Evolutionary conservation across 1,140 invertebrate genomes (phyloP).

Genomic region (Drosophila leontia): DNA sequence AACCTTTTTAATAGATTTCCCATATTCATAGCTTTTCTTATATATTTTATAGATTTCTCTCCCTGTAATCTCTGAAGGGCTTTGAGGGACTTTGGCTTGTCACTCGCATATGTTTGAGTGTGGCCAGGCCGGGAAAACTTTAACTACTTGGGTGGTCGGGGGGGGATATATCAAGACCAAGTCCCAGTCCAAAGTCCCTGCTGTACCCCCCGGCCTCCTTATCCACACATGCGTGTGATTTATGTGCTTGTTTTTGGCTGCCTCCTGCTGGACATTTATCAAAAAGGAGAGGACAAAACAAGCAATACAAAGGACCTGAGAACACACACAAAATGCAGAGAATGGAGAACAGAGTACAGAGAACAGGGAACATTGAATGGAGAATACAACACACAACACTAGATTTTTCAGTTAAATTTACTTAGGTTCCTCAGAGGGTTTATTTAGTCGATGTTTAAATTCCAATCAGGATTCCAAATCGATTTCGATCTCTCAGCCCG

Average conservation of each 20-base stretch:
- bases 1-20: neutral
- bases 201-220: conserved; percentile 19
- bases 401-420: conserved; percentile 53
- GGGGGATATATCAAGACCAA: conserved; percentile 33
- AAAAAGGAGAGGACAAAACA: conserved; percentile 56
- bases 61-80: conserved; percentile 7
- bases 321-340: conserved; percentile 17
- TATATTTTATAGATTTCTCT: conserved; percentile 6
- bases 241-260: conserved; percentile 80
- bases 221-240: conserved; percentile 68
- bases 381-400: conserved; percentile 18
- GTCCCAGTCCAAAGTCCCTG: conserved; percentile 16
- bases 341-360: conserved; percentile 16
- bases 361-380: conserved; percentile 2
- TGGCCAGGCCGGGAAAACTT: conserved; percentile 33
- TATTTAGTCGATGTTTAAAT: conserved; percentile 69
- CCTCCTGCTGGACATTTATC: conserved; percentile 73
- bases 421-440: conserved; percentile 53
- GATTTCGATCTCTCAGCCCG: conserved; percentile 39
- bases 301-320: conserved; percentile 34
- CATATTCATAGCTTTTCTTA: neutral
- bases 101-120: conserved; percentile 48
- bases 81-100: conserved; percentile 34
- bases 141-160: conserved; percentile 32
- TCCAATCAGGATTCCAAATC: conserved; percentile 38